A percentile compares a stretch with the other conserved stretches of the same genome.
Evolutionary conservation across 2,888 invertebrate species (phyloP).

Genomic region (Oscheius myriophilus): DNA sequence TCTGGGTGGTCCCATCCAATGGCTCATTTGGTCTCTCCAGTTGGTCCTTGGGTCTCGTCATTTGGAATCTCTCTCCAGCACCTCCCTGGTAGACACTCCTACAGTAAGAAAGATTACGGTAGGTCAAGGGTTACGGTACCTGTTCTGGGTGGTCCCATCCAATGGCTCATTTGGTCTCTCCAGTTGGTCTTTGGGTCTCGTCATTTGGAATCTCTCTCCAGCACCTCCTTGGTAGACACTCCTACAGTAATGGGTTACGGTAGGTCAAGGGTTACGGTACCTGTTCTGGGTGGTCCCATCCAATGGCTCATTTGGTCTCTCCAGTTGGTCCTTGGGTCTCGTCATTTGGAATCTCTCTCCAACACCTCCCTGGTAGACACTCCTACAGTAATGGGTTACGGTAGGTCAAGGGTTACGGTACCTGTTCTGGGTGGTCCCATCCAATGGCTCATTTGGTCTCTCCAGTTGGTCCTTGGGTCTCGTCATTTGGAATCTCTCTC

Average conservation of each 20-base stretch:
- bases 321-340: conserved; percentile 13
- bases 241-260: not conserved
- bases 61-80: conserved; percentile 5
- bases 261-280: not conserved
- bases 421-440: conserved; percentile 9
- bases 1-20: conserved; percentile 1
- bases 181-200: conserved; percentile 11
- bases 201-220: conserved; percentile 12
- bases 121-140: too few species aligned
- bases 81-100: not conserved
- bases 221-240: conserved; percentile 2
- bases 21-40: conserved; percentile 11
- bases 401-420: not conserved
- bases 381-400: not conserved
- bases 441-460: not conserved
- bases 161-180: conserved; percentile 11
- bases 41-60: conserved; percentile 15
- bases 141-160: conserved; percentile 4
- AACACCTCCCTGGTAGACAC: conserved; percentile 18
- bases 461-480: not conserved
- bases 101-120: too few species aligned
- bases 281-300: conserved; percentile 1
- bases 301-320: conserved; percentile 1
- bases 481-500: not conserved
- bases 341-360: conserved; percentile 11